Evolutionary conservation across 2,797 vertebrate species (phyloP), one percentile per base, ranked within the genome.

Genomic region (Catharus ustulatus): DNA sequence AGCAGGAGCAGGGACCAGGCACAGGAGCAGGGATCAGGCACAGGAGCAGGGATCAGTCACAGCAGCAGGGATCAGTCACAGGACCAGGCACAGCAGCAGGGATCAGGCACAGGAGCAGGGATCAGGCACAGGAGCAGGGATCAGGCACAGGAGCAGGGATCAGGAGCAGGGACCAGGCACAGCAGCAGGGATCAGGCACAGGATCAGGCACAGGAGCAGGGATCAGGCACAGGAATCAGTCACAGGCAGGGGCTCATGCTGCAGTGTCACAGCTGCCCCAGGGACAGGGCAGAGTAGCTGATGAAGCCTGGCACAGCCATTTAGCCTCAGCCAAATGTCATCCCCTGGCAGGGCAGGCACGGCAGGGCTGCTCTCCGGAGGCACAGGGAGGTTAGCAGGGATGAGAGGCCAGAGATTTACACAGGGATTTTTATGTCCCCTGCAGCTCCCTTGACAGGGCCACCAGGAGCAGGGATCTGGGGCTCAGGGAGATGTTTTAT

Each of bases 371-470:
- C 73, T 84, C 75, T 67, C 88, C 12, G 46, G 54, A 45, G 77
- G 29, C 48, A 22, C 61, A 34, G 75, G 2, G 15, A 45, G 40
- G n/a, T 32, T 7, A 21, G 57, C 73, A 73, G 61, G 27, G 84
- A 93, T 32, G 84, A 93, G 83, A 84, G 52, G 80, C 36, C 61
- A 46, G 63, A 87, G 89, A 89, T 80, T 55, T 79, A 91, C 62
- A 49, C 11, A 10, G 55, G 57, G 55, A 48, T 63, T 77, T 81
- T 62, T 38, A 40, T 40, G 55, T 49, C 42, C 36, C 43, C 52
- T 2, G 4, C 30, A 76, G 77, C 26, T 91, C 34, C 57, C 77
- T 13, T 13, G 62, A 54, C 29, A 43, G 66, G 45, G 57, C 18
- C 58, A 66, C 29, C 36, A 15, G 38, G 72, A 90, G 90, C 54